phyloP scores from a whole-genome alignment of 2,113 vertebrate genomes.

The Gobio gobio region DNA sequence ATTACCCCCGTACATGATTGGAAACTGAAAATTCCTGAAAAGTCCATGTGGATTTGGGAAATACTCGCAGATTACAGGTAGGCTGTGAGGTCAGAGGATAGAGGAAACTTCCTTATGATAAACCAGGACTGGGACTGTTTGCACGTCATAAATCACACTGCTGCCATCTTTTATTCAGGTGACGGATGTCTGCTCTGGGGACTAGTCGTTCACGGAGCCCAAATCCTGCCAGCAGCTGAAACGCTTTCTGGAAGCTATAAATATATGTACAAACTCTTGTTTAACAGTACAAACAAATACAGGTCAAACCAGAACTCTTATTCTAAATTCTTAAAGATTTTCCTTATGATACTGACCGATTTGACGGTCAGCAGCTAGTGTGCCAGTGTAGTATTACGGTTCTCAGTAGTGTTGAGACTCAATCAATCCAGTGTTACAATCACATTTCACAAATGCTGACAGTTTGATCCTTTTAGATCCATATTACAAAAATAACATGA shows the following conservation, averaged over 20 bases:
- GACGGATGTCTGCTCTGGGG: neutral
- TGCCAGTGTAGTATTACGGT: neutral
- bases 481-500: conserved; percentile 24
- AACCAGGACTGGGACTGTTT: conserved; percentile 1
- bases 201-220: neutral
- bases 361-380: neutral
- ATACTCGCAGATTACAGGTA: conserved; percentile 14
- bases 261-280: conserved; percentile 51
- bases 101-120: conserved; percentile 32
- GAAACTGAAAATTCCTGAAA: conserved; percentile 63
- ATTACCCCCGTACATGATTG: conserved; percentile 70
- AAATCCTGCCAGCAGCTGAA: conserved; percentile 41
- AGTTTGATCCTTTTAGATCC: conserved; percentile 14
- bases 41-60: conserved; percentile 48
- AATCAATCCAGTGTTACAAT: conserved; percentile 12
- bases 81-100: conserved; percentile 41
- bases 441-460: conserved; percentile 58
- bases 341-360: neutral
- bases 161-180: neutral
- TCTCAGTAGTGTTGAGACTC: conserved; percentile 16
- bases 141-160: neutral
- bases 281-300: neutral
- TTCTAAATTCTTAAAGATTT: neutral
- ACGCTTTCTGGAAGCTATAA: conserved; percentile 54
- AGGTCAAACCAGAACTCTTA: neutral